Percentiles rank a stretch among this genome's conserved stretches.
phyloP scores from a whole-genome alignment of 2,797 vertebrate genomes.

The Champsocephalus esox region DNA sequence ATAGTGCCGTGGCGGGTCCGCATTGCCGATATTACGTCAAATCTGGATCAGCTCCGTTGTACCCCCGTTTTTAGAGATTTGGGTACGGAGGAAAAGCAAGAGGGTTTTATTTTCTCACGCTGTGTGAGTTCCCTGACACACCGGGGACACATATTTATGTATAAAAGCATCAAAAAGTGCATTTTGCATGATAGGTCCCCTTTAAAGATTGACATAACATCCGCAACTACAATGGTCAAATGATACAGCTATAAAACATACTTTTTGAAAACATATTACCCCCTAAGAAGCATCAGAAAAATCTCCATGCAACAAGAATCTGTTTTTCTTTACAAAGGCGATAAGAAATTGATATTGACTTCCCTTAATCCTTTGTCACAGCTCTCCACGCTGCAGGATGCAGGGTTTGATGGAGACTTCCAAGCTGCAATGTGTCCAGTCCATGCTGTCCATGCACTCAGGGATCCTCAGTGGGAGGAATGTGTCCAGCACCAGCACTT shows the following conservation, averaged over 20 bases:
- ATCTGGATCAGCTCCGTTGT: too few relatives aligned
- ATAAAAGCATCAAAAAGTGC: too few relatives aligned
- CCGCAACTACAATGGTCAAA: constrained; percentile 17
- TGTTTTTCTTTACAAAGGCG: too few relatives aligned
- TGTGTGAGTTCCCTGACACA: too few relatives aligned
- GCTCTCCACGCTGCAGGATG: constrained; percentile 21
- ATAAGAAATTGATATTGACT: constrained; percentile 45
- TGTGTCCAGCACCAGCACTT: constrained; percentile 14
- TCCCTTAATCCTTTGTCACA: constrained; percentile 35
- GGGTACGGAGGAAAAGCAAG: too few relatives aligned
- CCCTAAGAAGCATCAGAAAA: constrained; percentile 13
- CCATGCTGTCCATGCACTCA: constrained; percentile 7
- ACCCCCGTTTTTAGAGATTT: too few relatives aligned
- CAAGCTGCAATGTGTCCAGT: constrained; percentile 32
- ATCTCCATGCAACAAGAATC: constrained; percentile 22
- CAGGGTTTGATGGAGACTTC: constrained; percentile 38
- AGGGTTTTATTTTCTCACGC: too few relatives aligned
- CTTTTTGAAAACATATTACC: constrained; percentile 12
- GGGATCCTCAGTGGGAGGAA: constrained; percentile 9
- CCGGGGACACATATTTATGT: too few relatives aligned
- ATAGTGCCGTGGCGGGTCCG: too few relatives aligned
- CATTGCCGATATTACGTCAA: too few relatives aligned
- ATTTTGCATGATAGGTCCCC: too few relatives aligned
- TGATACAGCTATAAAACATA: constrained; percentile 9
- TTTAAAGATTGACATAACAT: constrained; percentile 1